A percentile compares a stretch with the other conserved stretches of the same genome.
Evolutionary conservation across 2,888 invertebrate genomes (phyloP).

Genomic region (Apoderus coryli): DNA sequence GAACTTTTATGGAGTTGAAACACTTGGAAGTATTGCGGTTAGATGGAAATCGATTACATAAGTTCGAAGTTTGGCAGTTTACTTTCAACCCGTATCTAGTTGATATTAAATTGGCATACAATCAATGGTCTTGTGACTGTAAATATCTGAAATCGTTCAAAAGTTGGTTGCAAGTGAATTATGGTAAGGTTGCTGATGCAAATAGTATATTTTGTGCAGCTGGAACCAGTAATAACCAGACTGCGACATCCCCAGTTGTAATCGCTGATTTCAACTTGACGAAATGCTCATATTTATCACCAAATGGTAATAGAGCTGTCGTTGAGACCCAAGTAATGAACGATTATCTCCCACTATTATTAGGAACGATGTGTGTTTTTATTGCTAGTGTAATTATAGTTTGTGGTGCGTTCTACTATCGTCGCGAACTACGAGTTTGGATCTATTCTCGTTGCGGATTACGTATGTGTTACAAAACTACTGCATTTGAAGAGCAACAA

Average conservation of each 20-base stretch:
- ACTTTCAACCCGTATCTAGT: constrained; percentile 70
- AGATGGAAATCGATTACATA: constrained; percentile 68
- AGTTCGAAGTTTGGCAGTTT: constrained; percentile 78
- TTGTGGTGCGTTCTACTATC: constrained; percentile 66
- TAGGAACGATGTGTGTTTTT: constrained; percentile 65
- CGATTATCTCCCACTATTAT: constrained; percentile 63
- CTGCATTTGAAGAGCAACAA: constrained; percentile 64
- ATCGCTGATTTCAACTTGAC: constrained; percentile 67
- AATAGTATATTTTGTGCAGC: constrained; percentile 61
- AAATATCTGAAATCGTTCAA: constrained; percentile 66
- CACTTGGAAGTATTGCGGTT: constrained; percentile 72
- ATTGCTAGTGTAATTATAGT: constrained; percentile 61
- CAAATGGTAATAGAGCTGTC: constrained; percentile 56
- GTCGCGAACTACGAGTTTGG: constrained; percentile 72
- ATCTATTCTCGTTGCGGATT: constrained; percentile 74
- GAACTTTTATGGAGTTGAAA: constrained; percentile 67
- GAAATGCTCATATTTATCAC: constrained; percentile 52
- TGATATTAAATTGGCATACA: constrained; percentile 70
- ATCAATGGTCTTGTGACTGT: constrained; percentile 88
- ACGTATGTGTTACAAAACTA: constrained; percentile 73
- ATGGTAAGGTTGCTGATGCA: constrained; percentile 69
- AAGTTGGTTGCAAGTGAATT: constrained; percentile 63
- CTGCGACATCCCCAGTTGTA: constrained; percentile 53
- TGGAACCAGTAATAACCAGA: no score
- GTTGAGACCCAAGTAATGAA: constrained; percentile 65